Conservation (phyloP, 2,797 vertebrate genomes). For the Sus cebifrons region DNA sequence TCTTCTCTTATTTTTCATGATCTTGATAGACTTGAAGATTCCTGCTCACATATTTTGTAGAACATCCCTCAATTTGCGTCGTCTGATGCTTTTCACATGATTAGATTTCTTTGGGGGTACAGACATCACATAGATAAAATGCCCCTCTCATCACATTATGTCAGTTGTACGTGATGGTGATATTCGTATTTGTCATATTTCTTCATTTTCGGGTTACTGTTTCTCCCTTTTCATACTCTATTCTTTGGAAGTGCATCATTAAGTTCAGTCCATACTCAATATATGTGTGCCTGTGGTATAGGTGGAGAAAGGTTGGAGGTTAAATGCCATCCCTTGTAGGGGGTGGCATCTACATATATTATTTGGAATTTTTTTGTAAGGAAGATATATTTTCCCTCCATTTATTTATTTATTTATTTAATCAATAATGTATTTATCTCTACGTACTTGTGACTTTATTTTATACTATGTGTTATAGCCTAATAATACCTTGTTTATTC, state of each 20-base stretch:
- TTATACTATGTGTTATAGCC: slow-evolving; percentile 18
- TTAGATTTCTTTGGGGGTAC: neutral
- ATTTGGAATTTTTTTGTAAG: slow-evolving; percentile 5
- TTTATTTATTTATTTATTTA: neutral
- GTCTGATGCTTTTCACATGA: neutral
- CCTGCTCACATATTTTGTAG: neutral
- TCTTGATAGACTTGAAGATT: slow-evolving; percentile 13
- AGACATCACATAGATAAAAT: neutral
- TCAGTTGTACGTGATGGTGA: neutral
- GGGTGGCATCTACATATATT: neutral
- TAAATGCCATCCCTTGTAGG: neutral
- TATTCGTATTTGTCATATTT: neutral
- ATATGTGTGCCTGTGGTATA: neutral
- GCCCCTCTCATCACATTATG: neutral
- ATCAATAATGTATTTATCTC: neutral
- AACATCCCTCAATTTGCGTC: neutral
- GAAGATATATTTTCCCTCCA: neutral
- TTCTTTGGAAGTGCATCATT: neutral
- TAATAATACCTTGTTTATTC: neutral
- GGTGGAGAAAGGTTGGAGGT: neutral
- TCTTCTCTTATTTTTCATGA: neutral
- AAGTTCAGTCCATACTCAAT: neutral
- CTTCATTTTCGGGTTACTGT: neutral
- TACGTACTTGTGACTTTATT: neutral
- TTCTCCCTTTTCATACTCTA: neutral